phyloP scores from a whole-genome alignment of 2,113 vertebrate species.

The Herpailurus yagouaroundi region DNA sequence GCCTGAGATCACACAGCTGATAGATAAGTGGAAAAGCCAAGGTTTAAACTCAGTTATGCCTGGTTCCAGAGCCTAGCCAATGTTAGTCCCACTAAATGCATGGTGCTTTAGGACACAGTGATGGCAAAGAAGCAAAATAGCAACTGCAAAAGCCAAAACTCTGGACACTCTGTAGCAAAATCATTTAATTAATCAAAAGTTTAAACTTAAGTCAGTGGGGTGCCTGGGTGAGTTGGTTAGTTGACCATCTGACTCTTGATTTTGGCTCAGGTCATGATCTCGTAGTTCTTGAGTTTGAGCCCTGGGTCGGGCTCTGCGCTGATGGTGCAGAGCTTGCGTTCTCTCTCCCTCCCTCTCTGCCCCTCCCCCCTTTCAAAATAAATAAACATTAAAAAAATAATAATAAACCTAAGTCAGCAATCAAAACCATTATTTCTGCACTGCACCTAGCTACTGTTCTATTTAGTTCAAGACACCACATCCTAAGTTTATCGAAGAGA shows the following conservation, averaged over 20 bases:
- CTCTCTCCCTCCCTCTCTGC: too few species aligned
- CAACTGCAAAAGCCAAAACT: background rate
- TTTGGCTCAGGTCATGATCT: too few species aligned
- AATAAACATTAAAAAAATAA: too few species aligned
- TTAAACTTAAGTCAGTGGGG: background rate
- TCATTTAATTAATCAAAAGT: background rate
- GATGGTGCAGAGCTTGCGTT: too few species aligned
- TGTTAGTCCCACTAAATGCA: background rate
- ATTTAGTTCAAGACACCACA: background rate
- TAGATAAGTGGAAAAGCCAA: background rate
- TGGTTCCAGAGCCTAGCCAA: background rate
- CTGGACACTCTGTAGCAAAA: background rate
- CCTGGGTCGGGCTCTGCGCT: too few species aligned
- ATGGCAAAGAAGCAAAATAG: background rate
- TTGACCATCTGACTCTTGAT: too few species aligned
- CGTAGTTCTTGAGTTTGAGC: too few species aligned
- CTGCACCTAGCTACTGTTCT: background rate
- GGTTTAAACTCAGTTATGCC: background rate
- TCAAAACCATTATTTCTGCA: background rate
- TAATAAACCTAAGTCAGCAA: background rate
- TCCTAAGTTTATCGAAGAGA: background rate
- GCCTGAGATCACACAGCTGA: slow-evolving; percentile 6
- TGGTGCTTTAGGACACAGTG: background rate
- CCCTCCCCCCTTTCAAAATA: too few species aligned
- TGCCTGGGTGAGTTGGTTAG: too few species aligned